A percentile compares a stretch with the other conserved stretches of the same genome.
phyloP scores from a whole-genome alignment of 2,113 vertebrate species.

The Oncorhynchus gorbuscha region DNA sequence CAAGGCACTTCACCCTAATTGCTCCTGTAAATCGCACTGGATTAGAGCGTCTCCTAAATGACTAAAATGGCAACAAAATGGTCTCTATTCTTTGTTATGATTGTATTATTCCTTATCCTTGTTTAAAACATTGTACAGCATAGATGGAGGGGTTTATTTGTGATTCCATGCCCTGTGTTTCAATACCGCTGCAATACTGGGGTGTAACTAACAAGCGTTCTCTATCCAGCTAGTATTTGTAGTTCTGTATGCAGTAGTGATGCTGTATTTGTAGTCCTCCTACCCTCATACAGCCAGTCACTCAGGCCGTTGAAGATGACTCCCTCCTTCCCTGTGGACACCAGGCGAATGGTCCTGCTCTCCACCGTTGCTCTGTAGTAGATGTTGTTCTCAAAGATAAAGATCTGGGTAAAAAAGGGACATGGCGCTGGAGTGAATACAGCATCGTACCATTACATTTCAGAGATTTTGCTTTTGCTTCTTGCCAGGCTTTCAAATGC shows the following conservation, averaged over 20 bases:
- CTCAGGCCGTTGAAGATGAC: slow-evolving; percentile 93
- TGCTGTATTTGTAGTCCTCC: slow-evolving; percentile 30
- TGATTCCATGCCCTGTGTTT: not conserved
- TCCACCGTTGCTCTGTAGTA: slow-evolving; percentile 89
- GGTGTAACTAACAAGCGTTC: not conserved
- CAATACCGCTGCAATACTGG: too few species aligned
- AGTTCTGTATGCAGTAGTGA: not conserved
- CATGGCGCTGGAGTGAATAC: too few species aligned
- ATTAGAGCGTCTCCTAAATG: too few species aligned
- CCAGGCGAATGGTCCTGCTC: slow-evolving; percentile 89
- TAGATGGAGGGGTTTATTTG: not conserved
- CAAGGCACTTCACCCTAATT: too few species aligned
- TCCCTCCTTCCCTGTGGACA: slow-evolving; percentile 90
- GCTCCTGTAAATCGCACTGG: too few species aligned
- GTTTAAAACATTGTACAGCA: too few species aligned
- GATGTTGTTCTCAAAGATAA: slow-evolving; percentile 99
- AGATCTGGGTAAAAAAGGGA: slow-evolving; percentile 76
- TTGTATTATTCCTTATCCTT: not conserved
- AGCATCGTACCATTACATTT: not conserved
- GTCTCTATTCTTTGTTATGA: not conserved
- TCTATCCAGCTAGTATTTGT: not conserved
- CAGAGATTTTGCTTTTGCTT: not conserved
- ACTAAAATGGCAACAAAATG: not conserved
- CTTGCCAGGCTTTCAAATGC: too few species aligned
- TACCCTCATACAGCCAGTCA: slow-evolving; percentile 98